Percentiles rank a stretch among this genome's conserved stretches.
Conservation (phyloP, 2,888 invertebrate genomes). For the Odontothrips loti region DNA sequence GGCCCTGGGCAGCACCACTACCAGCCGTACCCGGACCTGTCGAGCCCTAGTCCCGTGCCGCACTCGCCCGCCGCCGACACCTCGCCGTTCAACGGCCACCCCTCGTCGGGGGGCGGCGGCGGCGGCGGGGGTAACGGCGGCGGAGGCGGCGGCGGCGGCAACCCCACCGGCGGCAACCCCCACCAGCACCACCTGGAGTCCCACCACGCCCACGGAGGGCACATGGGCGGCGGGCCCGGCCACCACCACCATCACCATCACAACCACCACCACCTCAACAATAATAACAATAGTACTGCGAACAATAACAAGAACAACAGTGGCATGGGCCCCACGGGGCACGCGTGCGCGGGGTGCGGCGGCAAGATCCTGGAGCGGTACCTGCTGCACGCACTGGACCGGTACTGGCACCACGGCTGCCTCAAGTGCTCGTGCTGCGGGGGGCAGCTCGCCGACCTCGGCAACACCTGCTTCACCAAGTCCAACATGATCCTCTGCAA, state of each 20-base stretch:
- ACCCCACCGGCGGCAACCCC: constrained; percentile 42
- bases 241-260: constrained; percentile 57
- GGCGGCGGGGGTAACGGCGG: constrained; percentile 44
- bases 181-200: constrained; percentile 42
- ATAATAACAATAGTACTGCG: constrained; percentile 55
- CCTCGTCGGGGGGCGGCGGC: constrained; percentile 44
- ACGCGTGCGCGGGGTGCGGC: constrained; percentile 79
- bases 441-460: constrained; percentile 84
- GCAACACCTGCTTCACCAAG: constrained; percentile 86
- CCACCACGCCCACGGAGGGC: constrained; percentile 49
- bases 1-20: constrained; percentile 81
- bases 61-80: constrained; percentile 60
- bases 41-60: constrained; percentile 64
- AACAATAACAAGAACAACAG: constrained; percentile 48
- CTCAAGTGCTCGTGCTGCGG: constrained; percentile 91
- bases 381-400: constrained; percentile 85
- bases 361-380: constrained; percentile 87
- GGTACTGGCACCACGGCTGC: constrained; percentile 95
- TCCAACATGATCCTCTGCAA: constrained; percentile 93
- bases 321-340: constrained; percentile 34
- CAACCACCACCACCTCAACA: constrained; percentile 49
- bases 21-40: constrained; percentile 77
- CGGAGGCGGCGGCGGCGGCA: constrained; percentile 49
- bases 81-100: constrained; percentile 54
- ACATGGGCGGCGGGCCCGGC: constrained; percentile 49